These are phyloP conservation scores for Syngnathoides biaculeatus DNA, from an alignment of 2,113 vertebrate species.

Conservation along the genomic window DNA sequence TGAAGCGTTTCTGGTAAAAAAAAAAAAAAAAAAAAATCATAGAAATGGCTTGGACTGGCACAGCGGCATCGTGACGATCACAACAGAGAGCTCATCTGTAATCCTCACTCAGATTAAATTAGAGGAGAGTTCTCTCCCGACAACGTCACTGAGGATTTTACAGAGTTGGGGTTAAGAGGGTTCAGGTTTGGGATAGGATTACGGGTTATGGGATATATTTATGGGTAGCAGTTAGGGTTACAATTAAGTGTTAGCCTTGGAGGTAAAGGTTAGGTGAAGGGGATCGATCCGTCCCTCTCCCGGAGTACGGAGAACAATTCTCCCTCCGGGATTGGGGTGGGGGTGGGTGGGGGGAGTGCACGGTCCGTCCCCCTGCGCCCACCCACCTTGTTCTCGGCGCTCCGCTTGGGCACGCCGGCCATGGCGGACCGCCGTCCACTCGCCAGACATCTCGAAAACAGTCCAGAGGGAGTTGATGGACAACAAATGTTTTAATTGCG, in stretches of 20 bases:
- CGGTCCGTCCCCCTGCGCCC: too few relatives aligned
- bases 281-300: too few relatives aligned
- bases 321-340: too few relatives aligned
- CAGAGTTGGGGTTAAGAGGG: neutral
- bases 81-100: constrained; percentile 1
- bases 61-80: neutral
- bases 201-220: neutral
- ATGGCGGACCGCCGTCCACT: too few relatives aligned
- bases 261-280: neutral
- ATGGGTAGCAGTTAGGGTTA: neutral
- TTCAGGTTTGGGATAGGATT: neutral
- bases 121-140: neutral
- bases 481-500: too few relatives aligned
- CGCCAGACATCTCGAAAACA: too few relatives aligned
- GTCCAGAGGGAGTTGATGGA: too few relatives aligned
- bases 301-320: too few relatives aligned
- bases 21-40: neutral
- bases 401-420: too few relatives aligned
- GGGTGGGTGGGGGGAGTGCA: too few relatives aligned
- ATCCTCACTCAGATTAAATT: constrained; percentile 5
- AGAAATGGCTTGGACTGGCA: neutral
- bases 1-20: neutral
- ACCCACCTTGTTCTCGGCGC: too few relatives aligned
- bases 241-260: neutral
- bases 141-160: constrained; percentile 1